Evolutionary conservation across 2,888 invertebrate genomes (phyloP), one percentile per base, ranked within the genome.

Genomic region (Carterocephalus palaemon): DNA sequence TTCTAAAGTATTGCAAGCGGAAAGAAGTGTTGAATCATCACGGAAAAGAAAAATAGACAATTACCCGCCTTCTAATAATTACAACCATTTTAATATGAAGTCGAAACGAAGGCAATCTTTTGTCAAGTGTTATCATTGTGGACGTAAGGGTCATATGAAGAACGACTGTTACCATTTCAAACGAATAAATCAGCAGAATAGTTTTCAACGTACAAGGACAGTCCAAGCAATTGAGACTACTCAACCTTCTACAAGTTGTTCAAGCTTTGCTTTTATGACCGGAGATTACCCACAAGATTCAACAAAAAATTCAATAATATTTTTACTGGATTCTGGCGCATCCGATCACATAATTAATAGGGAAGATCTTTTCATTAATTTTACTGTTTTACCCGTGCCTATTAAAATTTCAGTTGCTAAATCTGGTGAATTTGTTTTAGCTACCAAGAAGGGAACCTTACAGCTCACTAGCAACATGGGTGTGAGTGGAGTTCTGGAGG

Each of bases 391-490:
- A 46, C 23, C 46, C 22, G 13, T 16, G 5, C 64, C 60, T 5
- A 8, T 70, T 3, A 58, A 63, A 51, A 69, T 70, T 15, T 59
- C 57, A 31, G 46, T 67, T 26, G 67, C 70, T 37, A 66, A 65
- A 54, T 42, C 54, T 38, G 56, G 52, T 23, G 28, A 45, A 22
- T 64, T 51, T 51, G 56, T 70, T 47, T 41, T 48, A 40, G 65
- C 64, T 2, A 65, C 60, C 0, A 64, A 66, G 49, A 59, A 47
- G 26, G 65, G 65, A 8, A 49, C 48, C 16, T 43, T 74, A 2
- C 43, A 56, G 12, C 56, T 70, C 3, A 52, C 46, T 5, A 66
- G 53, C 37, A 54, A 65, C 31, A 45, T 51, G 17, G 59, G 59
- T 4, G 24, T 57, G 3, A 22, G 13, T 6, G 64, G 56, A 22